These are phyloP conservation scores for Hydrolagus colliei DNA, from an alignment of 2,797 vertebrate genomes.

Conservation along the genomic window DNA sequence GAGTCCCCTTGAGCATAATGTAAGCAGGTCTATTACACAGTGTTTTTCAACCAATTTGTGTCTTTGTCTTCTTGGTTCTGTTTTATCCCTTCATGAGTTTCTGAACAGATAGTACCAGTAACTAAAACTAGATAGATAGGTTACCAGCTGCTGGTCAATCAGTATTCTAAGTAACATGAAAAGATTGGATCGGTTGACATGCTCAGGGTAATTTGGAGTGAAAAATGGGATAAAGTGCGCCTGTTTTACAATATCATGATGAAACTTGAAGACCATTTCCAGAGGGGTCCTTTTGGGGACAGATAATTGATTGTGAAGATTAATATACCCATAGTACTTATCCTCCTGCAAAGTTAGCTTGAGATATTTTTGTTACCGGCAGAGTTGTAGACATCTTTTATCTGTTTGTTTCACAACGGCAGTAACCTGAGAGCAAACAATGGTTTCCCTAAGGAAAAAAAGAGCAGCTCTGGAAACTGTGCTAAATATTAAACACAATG, in stretches of 20 bases:
- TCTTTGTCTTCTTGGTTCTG: constrained; percentile 54
- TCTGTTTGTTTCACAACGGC: background rate
- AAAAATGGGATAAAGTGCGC: constrained; percentile 13
- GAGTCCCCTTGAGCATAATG: constrained; percentile 79
- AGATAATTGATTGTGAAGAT: constrained; percentile 28
- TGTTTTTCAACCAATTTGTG: constrained; percentile 72
- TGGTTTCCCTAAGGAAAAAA: background rate
- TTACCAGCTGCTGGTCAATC: constrained; percentile 30
- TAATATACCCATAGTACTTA: background rate
- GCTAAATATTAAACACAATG: background rate
- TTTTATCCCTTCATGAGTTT: constrained; percentile 30
- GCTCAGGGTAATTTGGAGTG: background rate
- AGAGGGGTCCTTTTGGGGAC: constrained; percentile 6
- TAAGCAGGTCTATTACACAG: constrained; percentile 70
- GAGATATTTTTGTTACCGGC: background rate
- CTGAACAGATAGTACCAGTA: constrained; percentile 28
- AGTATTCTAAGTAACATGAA: constrained; percentile 14
- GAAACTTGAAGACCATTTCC: background rate
- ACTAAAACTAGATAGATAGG: constrained; percentile 30
- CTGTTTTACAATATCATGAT: constrained; percentile 20
- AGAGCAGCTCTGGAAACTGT: background rate
- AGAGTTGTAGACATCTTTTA: background rate
- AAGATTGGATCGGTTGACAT: background rate
- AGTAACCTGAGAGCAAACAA: background rate
- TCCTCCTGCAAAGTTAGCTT: background rate